Evolutionary conservation across 1,140 invertebrate species (phyloP).

Genomic region (Leptinotarsa undecemlineata): DNA sequence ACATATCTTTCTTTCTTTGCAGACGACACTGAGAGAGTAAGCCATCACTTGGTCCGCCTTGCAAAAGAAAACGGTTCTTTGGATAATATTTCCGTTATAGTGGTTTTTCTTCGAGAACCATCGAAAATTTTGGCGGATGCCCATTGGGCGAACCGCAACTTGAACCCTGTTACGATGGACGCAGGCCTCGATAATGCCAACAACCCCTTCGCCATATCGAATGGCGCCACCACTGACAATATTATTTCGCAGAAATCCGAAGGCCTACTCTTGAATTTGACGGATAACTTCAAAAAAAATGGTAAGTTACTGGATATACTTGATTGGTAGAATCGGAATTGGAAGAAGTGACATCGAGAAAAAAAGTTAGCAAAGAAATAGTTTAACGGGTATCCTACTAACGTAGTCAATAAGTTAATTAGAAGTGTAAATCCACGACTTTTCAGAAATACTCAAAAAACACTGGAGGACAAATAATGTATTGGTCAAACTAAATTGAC

Average conservation of each 20-base stretch:
- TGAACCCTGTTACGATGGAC: slow-evolving; percentile 45
- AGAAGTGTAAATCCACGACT: too few relatives aligned
- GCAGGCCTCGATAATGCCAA: slow-evolving; percentile 51
- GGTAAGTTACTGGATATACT: slow-evolving; percentile 30
- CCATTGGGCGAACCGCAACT: slow-evolving; percentile 48
- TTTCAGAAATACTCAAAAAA: too few relatives aligned
- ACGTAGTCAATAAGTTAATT: too few relatives aligned
- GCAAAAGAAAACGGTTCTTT: slow-evolving; percentile 76
- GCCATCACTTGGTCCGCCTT: slow-evolving; percentile 69
- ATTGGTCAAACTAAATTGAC: too few relatives aligned
- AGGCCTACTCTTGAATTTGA: slow-evolving; percentile 44
- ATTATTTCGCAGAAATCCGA: slow-evolving; percentile 41
- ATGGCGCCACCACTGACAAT: slow-evolving; percentile 43
- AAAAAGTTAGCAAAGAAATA: too few relatives aligned
- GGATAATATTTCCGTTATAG: slow-evolving; percentile 88
- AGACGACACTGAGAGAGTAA: slow-evolving; percentile 69
- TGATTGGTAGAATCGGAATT: too few relatives aligned
- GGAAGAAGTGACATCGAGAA: too few relatives aligned
- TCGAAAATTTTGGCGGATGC: slow-evolving; percentile 63
- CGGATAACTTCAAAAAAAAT: slow-evolving; percentile 47
- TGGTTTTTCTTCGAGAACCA: slow-evolving; percentile 80
- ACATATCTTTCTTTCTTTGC: slow-evolving; percentile 40
- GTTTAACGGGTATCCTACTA: too few relatives aligned
- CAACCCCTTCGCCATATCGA: slow-evolving; percentile 52
- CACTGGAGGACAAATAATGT: too few relatives aligned